Base-by-base conservation (phyloP, 2,797 vertebrate genomes). In the Clarias fuscus region DNA sequence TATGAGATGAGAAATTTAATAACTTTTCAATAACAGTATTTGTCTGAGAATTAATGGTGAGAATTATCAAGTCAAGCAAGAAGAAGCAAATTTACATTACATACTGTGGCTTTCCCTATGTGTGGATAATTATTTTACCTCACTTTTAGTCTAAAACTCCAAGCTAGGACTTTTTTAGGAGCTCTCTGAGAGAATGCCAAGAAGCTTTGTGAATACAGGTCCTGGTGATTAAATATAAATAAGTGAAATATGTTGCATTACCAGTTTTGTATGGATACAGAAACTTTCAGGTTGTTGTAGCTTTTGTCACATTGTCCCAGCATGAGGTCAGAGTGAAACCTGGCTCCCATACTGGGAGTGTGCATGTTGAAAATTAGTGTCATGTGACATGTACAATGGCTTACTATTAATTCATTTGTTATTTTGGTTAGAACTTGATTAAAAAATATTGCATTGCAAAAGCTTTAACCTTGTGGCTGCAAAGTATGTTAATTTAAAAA, bases 291-390 rank as follows among this genome's bases (percentile, higher is more conserved):
- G 30, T n/a, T 37, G 61, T 7, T 48, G 80, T 83, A 27, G 40
- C 53, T 5, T 62, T 72, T 33, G 5, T 76, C 75, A 53, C 56
- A 33, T 88, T 83, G 80, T 77, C 83, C 0, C 30, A 48, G 43
- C 27, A 80, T 91, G 91, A 93, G 56, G 87, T 80, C 33, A 92
- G 81, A 85, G 67, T 86, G 91, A 93, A 93, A 92, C 76, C 7
- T 40, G 59, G 56, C 79, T 40, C 27, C 62, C 27, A 43, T 81
- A 40, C 43, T 24, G 56, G 56, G 56, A 64, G 59, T 40, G 77
- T 89, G 48, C 68, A 86, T 40, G 68, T 65, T 65, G 24, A 62
- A 82, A 27, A 43, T 72, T 30, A 17, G 7, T 56, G 53, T 56
- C 53, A 56, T 4, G 3, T 56, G 14, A 71, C 62, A 75, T 68